These are phyloP conservation scores for Perdita meconis DNA, from an alignment of 2,888 invertebrate genomes.

Conservation along the genomic window DNA sequence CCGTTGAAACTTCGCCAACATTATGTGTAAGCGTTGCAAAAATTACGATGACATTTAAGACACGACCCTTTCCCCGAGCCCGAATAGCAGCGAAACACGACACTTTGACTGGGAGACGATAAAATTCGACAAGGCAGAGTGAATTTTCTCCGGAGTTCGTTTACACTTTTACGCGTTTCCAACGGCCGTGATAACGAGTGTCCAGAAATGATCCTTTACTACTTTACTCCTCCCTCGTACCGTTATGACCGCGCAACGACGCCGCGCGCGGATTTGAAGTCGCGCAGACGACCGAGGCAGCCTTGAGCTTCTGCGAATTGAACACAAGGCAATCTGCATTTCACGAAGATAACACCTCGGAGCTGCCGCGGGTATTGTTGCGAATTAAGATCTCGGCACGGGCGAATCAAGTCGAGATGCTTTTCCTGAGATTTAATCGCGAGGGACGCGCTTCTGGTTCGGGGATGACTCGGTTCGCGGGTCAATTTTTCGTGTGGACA, in stretches of 20 bases:
- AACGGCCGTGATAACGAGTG: constrained; percentile 14
- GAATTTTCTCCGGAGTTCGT: neutral
- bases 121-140: neutral
- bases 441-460: too few species aligned
- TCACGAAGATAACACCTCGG: constrained; percentile 73
- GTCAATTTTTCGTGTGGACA: too few species aligned
- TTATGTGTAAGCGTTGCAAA: too few species aligned
- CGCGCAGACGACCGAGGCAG: constrained; percentile 47
- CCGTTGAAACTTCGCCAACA: too few species aligned
- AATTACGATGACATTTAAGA: neutral
- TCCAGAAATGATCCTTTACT: constrained; percentile 26
- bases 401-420: too few species aligned
- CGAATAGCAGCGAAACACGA: too few species aligned
- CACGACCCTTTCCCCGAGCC: neutral
- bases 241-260: constrained; percentile 36
- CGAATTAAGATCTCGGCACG: constrained; percentile 13
- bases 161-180: neutral
- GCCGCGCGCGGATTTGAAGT: constrained; percentile 24
- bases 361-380: constrained; percentile 48
- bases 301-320: constrained; percentile 78
- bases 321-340: constrained; percentile 80
- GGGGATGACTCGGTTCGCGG: too few species aligned
- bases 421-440: too few species aligned
- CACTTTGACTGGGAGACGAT: too few species aligned
- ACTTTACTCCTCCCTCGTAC: constrained; percentile 2